Evolutionary conservation across 53 echinoderm and acorn worm genomes (phyloP).

Genomic region (Crossaster papposus): DNA sequence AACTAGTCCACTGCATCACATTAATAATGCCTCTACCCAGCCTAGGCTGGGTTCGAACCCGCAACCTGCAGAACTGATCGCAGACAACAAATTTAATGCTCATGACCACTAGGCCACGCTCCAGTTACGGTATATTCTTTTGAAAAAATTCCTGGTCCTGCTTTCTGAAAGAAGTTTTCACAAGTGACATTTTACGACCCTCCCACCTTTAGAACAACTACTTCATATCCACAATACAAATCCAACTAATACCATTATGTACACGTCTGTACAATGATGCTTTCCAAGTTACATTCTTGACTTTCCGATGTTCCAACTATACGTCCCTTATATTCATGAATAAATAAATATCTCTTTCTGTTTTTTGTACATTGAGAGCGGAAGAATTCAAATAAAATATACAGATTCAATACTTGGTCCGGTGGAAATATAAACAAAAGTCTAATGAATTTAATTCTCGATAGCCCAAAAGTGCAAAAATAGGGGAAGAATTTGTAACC

Average conservation of each 20-base stretch:
- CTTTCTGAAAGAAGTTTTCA: too few species aligned
- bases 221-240: not conserved
- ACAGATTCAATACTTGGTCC: not conserved
- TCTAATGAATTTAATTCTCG: not conserved
- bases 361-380: slow-evolving; percentile 43
- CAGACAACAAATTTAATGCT: too few species aligned
- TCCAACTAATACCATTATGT: slow-evolving; percentile 26
- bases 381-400: slow-evolving; percentile 46
- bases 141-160: too few species aligned
- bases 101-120: too few species aligned
- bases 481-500: too few species aligned
- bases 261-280: slow-evolving; percentile 17
- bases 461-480: not conserved
- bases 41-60: too few species aligned
- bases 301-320: not conserved
- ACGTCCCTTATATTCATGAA: not conserved
- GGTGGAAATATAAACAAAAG: not conserved
- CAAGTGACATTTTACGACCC: not conserved
- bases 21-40: too few species aligned
- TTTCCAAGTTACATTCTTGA: slow-evolving; percentile 14
- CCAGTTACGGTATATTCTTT: too few species aligned
- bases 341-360: slow-evolving; percentile 42
- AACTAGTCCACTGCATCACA: too few species aligned
- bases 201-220: not conserved
- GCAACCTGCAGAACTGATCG: too few species aligned